Conservation (phyloP, 64 coral and sea anemone genomes). For the Actinia tenebrosa region DNA sequence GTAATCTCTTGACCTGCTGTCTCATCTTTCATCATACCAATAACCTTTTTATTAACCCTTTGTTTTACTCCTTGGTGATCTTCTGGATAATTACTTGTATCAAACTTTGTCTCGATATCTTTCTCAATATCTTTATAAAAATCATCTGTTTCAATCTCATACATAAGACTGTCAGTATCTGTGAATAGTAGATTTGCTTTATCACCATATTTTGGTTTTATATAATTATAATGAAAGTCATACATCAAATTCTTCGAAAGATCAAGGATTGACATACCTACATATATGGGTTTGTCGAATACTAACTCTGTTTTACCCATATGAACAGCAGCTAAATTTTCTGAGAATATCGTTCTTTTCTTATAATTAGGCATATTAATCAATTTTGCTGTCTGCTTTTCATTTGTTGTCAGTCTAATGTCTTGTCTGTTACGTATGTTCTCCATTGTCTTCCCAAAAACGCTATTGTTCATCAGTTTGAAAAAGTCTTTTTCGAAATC, state of each 20-base stretch:
- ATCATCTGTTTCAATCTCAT: slow-evolving; percentile 16
- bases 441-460: slow-evolving; percentile 30
- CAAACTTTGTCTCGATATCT: slow-evolving; percentile 19
- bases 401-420: not conserved
- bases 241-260: slow-evolving; percentile 21
- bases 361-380: slow-evolving; percentile 17
- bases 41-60: slow-evolving; percentile 15
- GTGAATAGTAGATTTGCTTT: not conserved
- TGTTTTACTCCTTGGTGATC: slow-evolving; percentile 7
- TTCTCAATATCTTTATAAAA: not conserved
- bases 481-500: slow-evolving; percentile 18
- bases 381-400: not conserved
- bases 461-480: slow-evolving; percentile 18
- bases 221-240: slow-evolving; percentile 27
- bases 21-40: slow-evolving; percentile 52
- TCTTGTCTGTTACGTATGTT: slow-evolving; percentile 24
- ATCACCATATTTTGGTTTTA: not conserved
- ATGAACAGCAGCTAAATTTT: not conserved
- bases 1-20: slow-evolving; percentile 14
- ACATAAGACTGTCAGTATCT: not conserved
- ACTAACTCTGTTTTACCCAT: slow-evolving; percentile 18
- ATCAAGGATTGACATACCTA: slow-evolving; percentile 22
- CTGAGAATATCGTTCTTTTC: not conserved
- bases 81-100: slow-evolving; percentile 26
- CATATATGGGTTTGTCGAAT: slow-evolving; percentile 16